These are phyloP conservation scores for Eubucco bourcierii DNA, from an alignment of 2,113 vertebrate species.

Conservation along the genomic window DNA sequence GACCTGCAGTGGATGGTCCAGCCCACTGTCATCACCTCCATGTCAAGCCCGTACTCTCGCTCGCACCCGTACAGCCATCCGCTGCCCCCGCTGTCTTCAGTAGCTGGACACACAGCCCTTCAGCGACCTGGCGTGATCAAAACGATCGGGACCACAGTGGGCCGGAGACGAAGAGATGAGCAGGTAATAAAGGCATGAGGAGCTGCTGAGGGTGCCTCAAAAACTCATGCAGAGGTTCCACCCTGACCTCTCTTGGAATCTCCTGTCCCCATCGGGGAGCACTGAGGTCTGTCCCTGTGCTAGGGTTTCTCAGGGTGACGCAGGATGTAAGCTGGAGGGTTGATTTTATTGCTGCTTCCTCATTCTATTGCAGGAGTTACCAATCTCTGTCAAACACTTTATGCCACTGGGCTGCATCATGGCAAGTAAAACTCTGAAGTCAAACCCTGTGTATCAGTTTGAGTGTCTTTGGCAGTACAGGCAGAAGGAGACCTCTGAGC, in stretches of 20 bases:
- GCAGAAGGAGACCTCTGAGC: constrained; percentile 30
- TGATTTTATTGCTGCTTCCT: background rate
- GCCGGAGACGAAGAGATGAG: constrained; percentile 92
- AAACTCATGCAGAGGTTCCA: background rate
- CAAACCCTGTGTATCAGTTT: constrained; percentile 22
- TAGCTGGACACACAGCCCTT: constrained; percentile 87
- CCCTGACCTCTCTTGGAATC: fast-evolving
- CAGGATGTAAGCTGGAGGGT: background rate
- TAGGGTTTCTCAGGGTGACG: background rate
- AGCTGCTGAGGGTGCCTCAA: background rate
- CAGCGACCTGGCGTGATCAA: constrained; percentile 95
- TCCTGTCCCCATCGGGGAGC: background rate
- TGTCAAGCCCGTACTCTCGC: constrained; percentile 94
- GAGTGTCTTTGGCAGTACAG: constrained; percentile 1
- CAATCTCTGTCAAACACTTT: background rate
- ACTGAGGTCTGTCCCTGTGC: background rate
- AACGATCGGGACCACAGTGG: constrained; percentile 91
- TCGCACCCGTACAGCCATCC: constrained; percentile 92
- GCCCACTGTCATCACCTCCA: constrained; percentile 98
- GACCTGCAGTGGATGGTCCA: constrained; percentile 99
- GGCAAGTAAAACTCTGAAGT: constrained; percentile 44
- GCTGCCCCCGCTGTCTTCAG: constrained; percentile 83
- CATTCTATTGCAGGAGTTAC: background rate
- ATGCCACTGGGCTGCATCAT: background rate
- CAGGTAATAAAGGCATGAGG: constrained; percentile 78